Base-by-base conservation (phyloP, 2,113 vertebrate species). In the Mus pahari region DNA sequence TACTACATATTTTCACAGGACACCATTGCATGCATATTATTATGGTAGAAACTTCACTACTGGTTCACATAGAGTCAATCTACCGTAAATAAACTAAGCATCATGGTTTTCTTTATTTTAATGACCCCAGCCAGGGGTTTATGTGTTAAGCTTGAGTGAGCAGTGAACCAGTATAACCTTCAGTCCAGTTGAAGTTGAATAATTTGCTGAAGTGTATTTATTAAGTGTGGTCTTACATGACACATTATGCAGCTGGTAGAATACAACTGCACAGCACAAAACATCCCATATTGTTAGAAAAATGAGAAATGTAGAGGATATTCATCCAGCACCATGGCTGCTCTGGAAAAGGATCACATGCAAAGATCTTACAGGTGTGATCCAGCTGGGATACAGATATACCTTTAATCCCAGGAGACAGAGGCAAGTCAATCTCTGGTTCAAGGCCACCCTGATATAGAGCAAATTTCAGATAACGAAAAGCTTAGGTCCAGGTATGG, bases 161-260 rank as follows among this genome's bases (percentile, higher is more conserved):
- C 99, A 50, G 99, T 99, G 9, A 99, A 99, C 99, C 99, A 99
- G 86, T 99, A 99, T 99, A 99, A n/a, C 99, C 99, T 94, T 99
- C 99, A 3, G 99, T 99, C 99, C 99, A 99, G 96, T 99, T 99
- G 97, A 99, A 99, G 82, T 98, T 99, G 3, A 99, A 97, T 97
- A 99, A 99, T 98, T 99, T 99, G 2, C 96, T 98, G 97, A 99
- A 99, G 70, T 66, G 17, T 36, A 99, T 99, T 99, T 95, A 99
- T 96, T 82, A 99, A 1, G 99, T 96, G 0, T 99, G 99, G 64
- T 99, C 99, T 45, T n/a, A 16, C 24, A 42, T 42, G 28, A 42
- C 98, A 97, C 6, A 99, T 99, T 0, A 98, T 98, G 74, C 99
- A 99, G 13, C 98, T 99, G 92, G 99, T 98, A 0, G 97, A 98